Evolutionary conservation across 2,888 invertebrate species (phyloP), one percentile per base, ranked within the genome.

Genomic region (Lymantria monacha): DNA sequence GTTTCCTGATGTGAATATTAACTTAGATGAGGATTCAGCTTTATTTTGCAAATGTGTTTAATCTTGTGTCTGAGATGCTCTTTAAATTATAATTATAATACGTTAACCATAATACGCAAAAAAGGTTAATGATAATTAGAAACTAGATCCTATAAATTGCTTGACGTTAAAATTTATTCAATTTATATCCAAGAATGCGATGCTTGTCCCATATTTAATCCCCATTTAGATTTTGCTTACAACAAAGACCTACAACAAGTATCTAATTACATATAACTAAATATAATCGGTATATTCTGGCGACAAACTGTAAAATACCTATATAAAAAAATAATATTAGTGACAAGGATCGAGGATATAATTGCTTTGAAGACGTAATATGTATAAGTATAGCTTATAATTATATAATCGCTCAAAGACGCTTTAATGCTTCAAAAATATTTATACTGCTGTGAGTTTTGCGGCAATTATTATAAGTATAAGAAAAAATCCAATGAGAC

Each of bases 171-270:
- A 63, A 56, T 33, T 56, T 55, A 55, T 55, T 61, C 61, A 66
- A 64, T 52, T 68, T 63, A 70, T 61, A 70, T 79, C 84, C 80
- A 76, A 80, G 82, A 83, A 84, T 85, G 85, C 74, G 55, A 72
- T 76, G 80, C 83, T 82, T 84, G 65, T 61, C 71, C 80, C 76
- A 71, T 60, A 51, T 63, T 69, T 69, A 69, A 59, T 73, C 76
- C 67, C 49, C 51, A 50, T 69, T 72, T 73, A 63, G 61, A 71
- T 68, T 5, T 45, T 63, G 74, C 76, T 79, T 81, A 42, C 11
- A 11, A 30, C 42, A 30, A 30, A 14, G 10, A 38, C 38, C 22
- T 22, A 14, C 38, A 38, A 36, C 22, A 22, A 22, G 9, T 33
- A 33, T 10, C 33, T 33, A 33, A 33, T 10, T 33, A 33, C 33